phyloP scores from a whole-genome alignment of 2,888 invertebrate genomes.

The Nomada flava region DNA sequence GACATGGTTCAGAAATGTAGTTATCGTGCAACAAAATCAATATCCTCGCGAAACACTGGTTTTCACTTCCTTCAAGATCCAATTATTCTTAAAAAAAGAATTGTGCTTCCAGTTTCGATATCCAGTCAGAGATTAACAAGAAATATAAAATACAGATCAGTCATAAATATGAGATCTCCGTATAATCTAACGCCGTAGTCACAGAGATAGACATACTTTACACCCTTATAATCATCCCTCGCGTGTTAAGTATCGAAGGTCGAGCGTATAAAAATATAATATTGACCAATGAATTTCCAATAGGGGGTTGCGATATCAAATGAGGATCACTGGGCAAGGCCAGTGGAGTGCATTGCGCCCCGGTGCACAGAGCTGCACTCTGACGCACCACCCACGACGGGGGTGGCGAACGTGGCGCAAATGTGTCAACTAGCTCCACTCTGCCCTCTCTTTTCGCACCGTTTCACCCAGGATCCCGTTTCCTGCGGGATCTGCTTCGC shows the following conservation, averaged over 20 bases:
- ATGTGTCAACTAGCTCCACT: slow-evolving; percentile 62
- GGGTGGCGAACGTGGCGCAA: slow-evolving; percentile 54
- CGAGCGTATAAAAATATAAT: slow-evolving; percentile 28
- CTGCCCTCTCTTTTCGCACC: neutral
- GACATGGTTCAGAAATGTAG: slow-evolving; percentile 7
- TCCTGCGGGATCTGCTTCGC: slow-evolving; percentile 26
- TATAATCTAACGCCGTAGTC: too few species aligned
- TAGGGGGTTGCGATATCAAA: slow-evolving; percentile 45
- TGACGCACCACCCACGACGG: slow-evolving; percentile 42
- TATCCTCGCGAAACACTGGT: too few species aligned
- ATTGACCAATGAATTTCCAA: slow-evolving; percentile 33
- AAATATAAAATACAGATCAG: too few species aligned
- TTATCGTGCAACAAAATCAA: neutral
- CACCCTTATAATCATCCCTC: slow-evolving; percentile 4
- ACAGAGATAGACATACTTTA: too few species aligned
- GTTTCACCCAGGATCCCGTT: slow-evolving; percentile 26
- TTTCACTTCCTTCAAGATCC: too few species aligned
- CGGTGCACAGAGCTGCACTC: slow-evolving; percentile 59
- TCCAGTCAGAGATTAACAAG: too few species aligned
- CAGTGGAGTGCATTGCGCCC: slow-evolving; percentile 62
- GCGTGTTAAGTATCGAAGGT: slow-evolving; percentile 29
- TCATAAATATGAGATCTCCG: too few species aligned
- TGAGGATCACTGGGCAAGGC: slow-evolving; percentile 65
- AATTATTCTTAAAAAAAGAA: too few species aligned
- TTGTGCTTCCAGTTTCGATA: too few species aligned